Percentiles rank a stretch among this genome's conserved stretches.
Conservation (phyloP, 2,888 invertebrate species). For the Morpho deidamia region DNA sequence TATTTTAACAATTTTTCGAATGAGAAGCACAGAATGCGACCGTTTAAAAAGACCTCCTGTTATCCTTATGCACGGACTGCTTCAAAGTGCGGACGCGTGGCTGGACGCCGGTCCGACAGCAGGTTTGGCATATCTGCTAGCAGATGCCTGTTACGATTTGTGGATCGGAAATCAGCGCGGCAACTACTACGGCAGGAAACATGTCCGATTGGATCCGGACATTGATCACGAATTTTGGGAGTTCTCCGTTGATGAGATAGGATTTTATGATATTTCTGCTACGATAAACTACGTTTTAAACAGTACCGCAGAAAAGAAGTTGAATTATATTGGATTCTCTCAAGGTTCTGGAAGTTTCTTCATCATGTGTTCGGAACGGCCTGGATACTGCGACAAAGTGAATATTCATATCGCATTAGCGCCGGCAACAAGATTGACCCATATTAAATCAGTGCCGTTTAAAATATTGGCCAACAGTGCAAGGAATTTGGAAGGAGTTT, state of each 20-base stretch:
- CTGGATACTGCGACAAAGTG: constrained; percentile 82
- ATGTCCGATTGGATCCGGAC: constrained; percentile 51
- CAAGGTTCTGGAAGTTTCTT: constrained; percentile 83
- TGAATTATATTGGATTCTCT: constrained; percentile 84
- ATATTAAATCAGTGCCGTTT: constrained; percentile 48
- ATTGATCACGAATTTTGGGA: constrained; percentile 65
- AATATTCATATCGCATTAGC: constrained; percentile 80
- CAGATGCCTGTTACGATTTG: constrained; percentile 37
- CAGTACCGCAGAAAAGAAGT: constrained; percentile 35
- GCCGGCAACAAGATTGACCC: constrained; percentile 74
- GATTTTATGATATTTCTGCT: constrained; percentile 85
- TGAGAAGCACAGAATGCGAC: constrained; percentile 38
- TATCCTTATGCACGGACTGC: constrained; percentile 54
- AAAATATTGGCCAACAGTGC: constrained; percentile 28
- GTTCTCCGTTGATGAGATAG: constrained; percentile 84
- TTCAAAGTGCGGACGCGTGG: constrained; percentile 51
- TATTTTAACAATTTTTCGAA: constrained; percentile 44
- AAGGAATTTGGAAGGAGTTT: constrained; percentile 27
- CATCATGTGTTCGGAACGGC: constrained; percentile 81
- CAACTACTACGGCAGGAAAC: constrained; percentile 72
- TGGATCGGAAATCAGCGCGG: constrained; percentile 51
- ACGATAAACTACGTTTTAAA: constrained; percentile 49
- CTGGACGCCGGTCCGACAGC: constrained; percentile 48
- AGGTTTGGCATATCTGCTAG: constrained; percentile 36
- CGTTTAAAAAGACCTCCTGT: constrained; percentile 38